A percentile compares a stretch with the other conserved stretches of the same genome.
Conservation (phyloP, 2,797 vertebrate genomes). For the Gymnoscopelus microlampas region DNA sequence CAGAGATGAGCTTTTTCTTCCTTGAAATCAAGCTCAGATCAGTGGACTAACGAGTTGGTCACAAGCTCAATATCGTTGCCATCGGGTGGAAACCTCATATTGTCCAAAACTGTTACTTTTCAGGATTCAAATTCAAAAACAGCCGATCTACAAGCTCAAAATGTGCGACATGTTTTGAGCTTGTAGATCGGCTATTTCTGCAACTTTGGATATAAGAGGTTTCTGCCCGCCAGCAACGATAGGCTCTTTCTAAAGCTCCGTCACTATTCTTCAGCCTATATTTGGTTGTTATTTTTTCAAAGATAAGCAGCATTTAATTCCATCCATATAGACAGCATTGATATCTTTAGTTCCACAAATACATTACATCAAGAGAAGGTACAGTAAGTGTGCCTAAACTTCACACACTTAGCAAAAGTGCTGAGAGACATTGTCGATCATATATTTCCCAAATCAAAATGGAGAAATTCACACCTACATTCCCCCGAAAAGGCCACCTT, state of each 20-base stretch:
- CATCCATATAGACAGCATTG: constrained; percentile 37
- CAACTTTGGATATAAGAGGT: too few species aligned
- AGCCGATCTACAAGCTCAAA: too few species aligned
- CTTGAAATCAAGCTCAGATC: not conserved
- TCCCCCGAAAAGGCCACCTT: constrained; percentile 58
- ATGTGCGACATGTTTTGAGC: too few species aligned
- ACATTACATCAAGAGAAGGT: constrained; percentile 37
- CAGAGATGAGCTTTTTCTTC: too few species aligned
- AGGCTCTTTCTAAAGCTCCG: too few species aligned
- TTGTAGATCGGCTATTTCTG: too few species aligned
- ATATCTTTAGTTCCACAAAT: constrained; percentile 38
- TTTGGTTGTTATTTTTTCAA: constrained; percentile 12
- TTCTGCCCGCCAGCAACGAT: too few species aligned
- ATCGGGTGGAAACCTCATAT: constrained; percentile 16
- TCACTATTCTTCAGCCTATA: not conserved
- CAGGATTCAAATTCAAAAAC: too few species aligned
- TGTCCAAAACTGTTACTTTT: not conserved
- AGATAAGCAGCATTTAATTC: constrained; percentile 37
- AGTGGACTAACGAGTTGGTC: not conserved
- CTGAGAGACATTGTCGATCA: constrained; percentile 27
- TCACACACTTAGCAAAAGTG: constrained; percentile 56
- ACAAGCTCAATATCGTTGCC: not conserved
- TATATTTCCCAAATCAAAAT: constrained; percentile 28
- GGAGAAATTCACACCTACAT: constrained; percentile 23
- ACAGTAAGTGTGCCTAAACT: constrained; percentile 23